Evolutionary conservation across 2,113 vertebrate species (phyloP).

Genomic region (Forbesichthys papilliferus): DNA sequence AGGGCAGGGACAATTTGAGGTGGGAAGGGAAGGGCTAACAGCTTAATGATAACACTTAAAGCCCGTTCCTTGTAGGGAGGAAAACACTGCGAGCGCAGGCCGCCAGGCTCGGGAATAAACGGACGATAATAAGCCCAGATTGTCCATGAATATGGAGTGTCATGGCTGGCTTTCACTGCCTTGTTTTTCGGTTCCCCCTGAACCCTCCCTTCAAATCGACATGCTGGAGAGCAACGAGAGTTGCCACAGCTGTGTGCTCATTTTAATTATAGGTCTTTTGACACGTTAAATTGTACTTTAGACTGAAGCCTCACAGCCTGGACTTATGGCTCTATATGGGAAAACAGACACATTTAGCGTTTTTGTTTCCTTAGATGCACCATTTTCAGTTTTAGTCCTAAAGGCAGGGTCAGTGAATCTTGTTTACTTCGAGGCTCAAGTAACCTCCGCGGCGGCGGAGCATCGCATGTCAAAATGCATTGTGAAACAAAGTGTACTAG

Average conservation of each 20-base stretch:
- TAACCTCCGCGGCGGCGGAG: too few species aligned
- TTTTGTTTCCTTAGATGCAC: background rate
- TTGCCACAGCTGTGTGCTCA: constrained; percentile 49
- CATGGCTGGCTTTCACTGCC: constrained; percentile 51
- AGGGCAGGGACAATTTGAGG: constrained; percentile 48
- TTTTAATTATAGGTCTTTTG: constrained; percentile 16
- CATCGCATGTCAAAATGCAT: too few species aligned
- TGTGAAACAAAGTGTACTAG: too few species aligned
- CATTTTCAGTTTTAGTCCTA: background rate
- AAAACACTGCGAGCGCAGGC: constrained; percentile 15
- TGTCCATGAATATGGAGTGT: constrained; percentile 67
- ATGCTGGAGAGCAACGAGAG: constrained; percentile 9
- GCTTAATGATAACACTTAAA: constrained; percentile 72
- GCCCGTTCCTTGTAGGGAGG: constrained; percentile 39
- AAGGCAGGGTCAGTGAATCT: too few species aligned
- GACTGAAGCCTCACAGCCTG: background rate
- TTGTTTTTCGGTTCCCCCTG: constrained; percentile 5
- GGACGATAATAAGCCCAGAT: constrained; percentile 57
- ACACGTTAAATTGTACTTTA: constrained; percentile 5
- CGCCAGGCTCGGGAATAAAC: constrained; percentile 45
- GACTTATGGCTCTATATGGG: background rate
- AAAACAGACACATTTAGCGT: background rate
- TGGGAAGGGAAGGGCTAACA: constrained; percentile 51
- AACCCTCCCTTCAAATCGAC: background rate
- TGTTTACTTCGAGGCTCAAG: too few species aligned